phyloP scores from a whole-genome alignment of 2,797 vertebrate species.

The Pelodytes ibericus region DNA sequence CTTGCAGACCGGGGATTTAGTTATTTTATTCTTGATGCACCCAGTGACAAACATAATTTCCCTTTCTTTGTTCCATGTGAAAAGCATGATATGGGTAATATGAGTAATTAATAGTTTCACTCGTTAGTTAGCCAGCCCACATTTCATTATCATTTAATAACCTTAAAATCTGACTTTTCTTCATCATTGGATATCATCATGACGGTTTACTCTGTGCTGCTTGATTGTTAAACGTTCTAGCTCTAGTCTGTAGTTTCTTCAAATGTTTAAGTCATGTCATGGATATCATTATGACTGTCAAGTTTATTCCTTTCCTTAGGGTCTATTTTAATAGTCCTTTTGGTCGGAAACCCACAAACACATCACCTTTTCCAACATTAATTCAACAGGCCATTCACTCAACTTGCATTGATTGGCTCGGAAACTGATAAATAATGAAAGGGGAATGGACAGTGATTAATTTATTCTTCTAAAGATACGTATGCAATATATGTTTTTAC shows the following conservation, averaged over 20 bases:
- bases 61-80: conserved; percentile 41
- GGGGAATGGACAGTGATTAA: background rate
- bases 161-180: conserved; percentile 39
- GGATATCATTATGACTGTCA: conserved; percentile 58
- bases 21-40: background rate
- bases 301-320: conserved; percentile 54
- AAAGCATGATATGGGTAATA: background rate
- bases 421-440: conserved; percentile 9
- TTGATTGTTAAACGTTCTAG: conserved; percentile 54
- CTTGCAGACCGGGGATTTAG: no score
- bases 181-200: conserved; percentile 17
- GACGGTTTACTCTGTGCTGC: conserved; percentile 13
- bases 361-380: conserved; percentile 38
- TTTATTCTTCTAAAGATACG: no score
- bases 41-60: conserved; percentile 48
- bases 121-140: conserved; percentile 20
- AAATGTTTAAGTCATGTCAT: conserved; percentile 49
- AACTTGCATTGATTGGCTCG: conserved; percentile 53
- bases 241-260: conserved; percentile 52
- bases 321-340: conserved; percentile 61
- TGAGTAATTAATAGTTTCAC: conserved; percentile 27
- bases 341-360: conserved; percentile 52
- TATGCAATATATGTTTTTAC: no score
- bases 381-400: conserved; percentile 54
- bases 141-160: conserved; percentile 18